Base-by-base conservation (phyloP, 2,888 invertebrate genomes). In the Protonemura montana region DNA sequence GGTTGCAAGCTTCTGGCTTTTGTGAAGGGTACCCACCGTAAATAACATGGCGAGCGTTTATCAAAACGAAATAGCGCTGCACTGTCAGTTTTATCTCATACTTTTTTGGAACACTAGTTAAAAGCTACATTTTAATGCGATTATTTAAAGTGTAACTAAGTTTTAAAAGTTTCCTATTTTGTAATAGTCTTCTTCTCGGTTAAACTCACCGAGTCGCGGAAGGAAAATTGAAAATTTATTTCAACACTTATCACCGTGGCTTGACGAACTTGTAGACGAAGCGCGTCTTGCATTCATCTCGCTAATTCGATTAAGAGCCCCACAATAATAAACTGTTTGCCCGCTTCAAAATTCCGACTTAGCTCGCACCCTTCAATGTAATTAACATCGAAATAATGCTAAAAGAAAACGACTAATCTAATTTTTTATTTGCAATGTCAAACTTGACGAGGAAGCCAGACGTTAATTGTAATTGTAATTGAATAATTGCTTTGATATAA, bases 1-100 rank as follows among this genome's bases (percentile, higher is more conserved):
- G 29, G 59, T 76, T 13, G 77, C 81, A 5, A 28, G 26, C 80
- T 80, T n/a, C 35, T 21, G 81, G 28, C 59, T 26, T 76, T 27
- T 78, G 26, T 80, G 26, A 27, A 28, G 10, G 41, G 87, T 28
- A 41, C n/a, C 78, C n/a, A 42, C 41, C 76, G 35, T 85, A 86
- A 86, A 86, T 86, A 86, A 80, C 87, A 25, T 28, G 29, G 81
- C 30, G 13, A 21, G 21, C 81, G 7, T 28, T 21, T 78, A 78
- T 78, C 28, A 78, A 78, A 78, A 78, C 78, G 78, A 78, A 78
- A 78, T 27, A 27, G 27, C 26, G 78, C 28, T 16, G 21, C 78
- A 78, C 27, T 78, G 28, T 10, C 28, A 28, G 78, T 81, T 81
- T 81, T 28, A 28, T 81, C 30, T 81, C 30, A 76, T 76, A 28